Evolutionary conservation across 2,113 vertebrate species (phyloP).

Genomic region (Colinus virginianus): DNA sequence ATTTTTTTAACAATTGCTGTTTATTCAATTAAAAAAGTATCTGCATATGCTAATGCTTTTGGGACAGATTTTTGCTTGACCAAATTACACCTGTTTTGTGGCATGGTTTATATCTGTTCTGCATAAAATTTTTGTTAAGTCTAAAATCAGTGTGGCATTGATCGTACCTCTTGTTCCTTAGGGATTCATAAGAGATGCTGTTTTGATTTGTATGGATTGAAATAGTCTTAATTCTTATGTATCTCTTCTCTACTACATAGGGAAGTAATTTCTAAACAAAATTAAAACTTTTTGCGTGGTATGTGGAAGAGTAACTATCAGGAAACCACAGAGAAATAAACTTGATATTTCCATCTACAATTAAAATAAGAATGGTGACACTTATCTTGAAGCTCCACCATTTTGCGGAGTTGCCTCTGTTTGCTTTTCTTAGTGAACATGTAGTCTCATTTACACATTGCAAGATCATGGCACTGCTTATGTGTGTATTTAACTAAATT

Average conservation of each 20-base stretch:
- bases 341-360: not conserved
- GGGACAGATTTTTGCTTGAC: conserved; percentile 76
- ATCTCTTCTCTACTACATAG: not conserved
- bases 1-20: not conserved
- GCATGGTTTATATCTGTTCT: conserved; percentile 71
- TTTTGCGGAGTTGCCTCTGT: not conserved
- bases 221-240: not conserved
- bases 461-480: not conserved
- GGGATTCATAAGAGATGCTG: conserved; percentile 42
- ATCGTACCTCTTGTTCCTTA: not conserved
- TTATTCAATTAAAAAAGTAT: conserved; percentile 12
- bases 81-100: conserved; percentile 81
- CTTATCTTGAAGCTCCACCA: not conserved
- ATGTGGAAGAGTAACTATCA: not conserved
- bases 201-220: conserved; percentile 2
- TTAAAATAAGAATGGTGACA: not conserved
- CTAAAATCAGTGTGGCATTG: conserved; percentile 8
- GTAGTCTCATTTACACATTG: not conserved
- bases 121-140: conserved; percentile 17
- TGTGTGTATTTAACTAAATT: not conserved
- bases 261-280: not conserved
- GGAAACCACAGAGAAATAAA: not conserved
- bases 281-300: not conserved
- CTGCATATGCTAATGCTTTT: conserved; percentile 44
- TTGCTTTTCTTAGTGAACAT: not conserved